phyloP scores from a whole-genome alignment of 2,797 vertebrate species.

The Sciaenops ocellatus region DNA sequence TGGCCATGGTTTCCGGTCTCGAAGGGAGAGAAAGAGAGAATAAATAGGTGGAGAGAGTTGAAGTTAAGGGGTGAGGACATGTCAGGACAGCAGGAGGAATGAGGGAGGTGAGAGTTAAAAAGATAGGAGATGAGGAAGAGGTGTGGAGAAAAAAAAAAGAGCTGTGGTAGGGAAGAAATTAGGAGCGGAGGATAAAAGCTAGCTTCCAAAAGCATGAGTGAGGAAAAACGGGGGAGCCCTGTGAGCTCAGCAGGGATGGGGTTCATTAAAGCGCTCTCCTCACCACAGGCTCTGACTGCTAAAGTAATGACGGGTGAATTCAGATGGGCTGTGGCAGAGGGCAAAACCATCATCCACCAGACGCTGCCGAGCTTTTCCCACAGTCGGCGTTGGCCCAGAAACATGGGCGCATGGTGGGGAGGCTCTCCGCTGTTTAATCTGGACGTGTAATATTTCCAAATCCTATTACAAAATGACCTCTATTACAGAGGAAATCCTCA shows the following conservation, averaged over 20 bases:
- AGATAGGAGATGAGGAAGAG: conserved; percentile 34
- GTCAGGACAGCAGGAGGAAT: conserved; percentile 43
- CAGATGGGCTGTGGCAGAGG: conserved; percentile 73
- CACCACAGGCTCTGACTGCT: conserved; percentile 70
- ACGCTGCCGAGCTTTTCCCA: conserved; percentile 55
- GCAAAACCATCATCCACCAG: conserved; percentile 72
- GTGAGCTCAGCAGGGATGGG: conserved; percentile 73
- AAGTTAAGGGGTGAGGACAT: conserved; percentile 35
- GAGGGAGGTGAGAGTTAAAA: conserved; percentile 51
- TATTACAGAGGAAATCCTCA: conserved; percentile 73
- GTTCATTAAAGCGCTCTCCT: conserved; percentile 78
- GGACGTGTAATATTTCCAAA: conserved; percentile 80
- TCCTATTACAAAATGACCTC: conserved; percentile 81
- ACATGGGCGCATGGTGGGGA: conserved; percentile 55
- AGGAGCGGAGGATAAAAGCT: conserved; percentile 58
- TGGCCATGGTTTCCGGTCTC: conserved; percentile 39
- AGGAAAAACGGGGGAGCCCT: conserved; percentile 61
- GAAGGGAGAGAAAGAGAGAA: conserved; percentile 29
- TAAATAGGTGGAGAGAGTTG: conserved; percentile 38
- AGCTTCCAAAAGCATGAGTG: conserved; percentile 44
- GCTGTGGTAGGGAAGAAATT: conserved; percentile 36
- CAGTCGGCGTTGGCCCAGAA: conserved; percentile 60
- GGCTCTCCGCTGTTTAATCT: conserved; percentile 71
- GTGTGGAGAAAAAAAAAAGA: conserved; percentile 20
- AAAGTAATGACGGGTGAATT: conserved; percentile 78